Base-by-base conservation (phyloP, 64 coral and sea anemone genomes). In the Astreopora myriophthalma region DNA sequence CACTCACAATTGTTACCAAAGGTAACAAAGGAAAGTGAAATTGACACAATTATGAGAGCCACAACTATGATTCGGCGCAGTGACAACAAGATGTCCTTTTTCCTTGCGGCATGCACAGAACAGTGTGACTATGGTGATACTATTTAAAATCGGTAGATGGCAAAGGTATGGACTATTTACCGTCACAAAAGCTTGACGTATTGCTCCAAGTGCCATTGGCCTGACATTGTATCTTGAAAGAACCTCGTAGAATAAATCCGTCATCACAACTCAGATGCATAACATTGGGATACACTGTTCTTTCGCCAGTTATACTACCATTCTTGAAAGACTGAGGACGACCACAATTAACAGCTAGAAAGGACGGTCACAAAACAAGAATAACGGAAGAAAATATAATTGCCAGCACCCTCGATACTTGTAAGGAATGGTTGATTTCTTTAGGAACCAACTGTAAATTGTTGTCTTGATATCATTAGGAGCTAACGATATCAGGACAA, bases 161-260 rank as follows among this genome's bases (percentile, higher is more conserved):
- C 6, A 2, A 11, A 5, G 6, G 17, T 55, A 16, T 8, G 3
- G 0, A 55, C 0, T 16, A 55, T 19, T 55, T 55, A 55, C 10
- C 51, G 17, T 55, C 10, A 16, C 51, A 55, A 55, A 55, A 35
- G 20, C 2, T 73, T 20, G 6, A 63, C 0, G 28, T 58, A 19
- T 11, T 23, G 32, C 52, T 63, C 78, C 78, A 81, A 19, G 78
- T 62, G 62, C 51, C 78, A 63, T 81, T 81, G 16, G 76, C 16
- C 48, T 80, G 76, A 16, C 76, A 80, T 20, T 55, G 11, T 58
- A 30, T 80, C 2, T 58, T 28, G 17, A 13, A 28, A 20, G 74
- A 38, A 11, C 91, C 91, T 20, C 76, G 35, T 31, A 93, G 72
- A 40, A 80, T 38, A 24, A 87, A 93, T 1, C 91, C 91, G 5